Evolutionary conservation across 2,113 vertebrate species (phyloP), one percentile per base, ranked within the genome.

Genomic region (Columba livia): DNA sequence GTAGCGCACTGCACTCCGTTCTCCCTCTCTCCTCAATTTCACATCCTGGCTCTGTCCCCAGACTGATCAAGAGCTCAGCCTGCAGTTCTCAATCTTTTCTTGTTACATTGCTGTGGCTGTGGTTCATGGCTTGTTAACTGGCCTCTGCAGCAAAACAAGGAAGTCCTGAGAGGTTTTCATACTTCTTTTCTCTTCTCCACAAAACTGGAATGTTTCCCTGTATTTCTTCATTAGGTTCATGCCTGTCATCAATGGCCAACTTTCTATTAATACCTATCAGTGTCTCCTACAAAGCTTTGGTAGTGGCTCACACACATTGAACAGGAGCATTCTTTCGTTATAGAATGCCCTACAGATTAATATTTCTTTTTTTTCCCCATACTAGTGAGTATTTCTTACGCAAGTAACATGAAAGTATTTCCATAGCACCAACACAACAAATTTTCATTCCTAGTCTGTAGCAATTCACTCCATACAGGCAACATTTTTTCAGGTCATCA

Each of bases 11-110:
- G 67, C 60, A 44, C 32, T 79, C 21, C 58, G 2, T 79, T 88
- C 70, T 95, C 25, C 57, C 36, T 48, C 32, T 62, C 32, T 58
- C 69, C 67, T 91, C 20, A 74, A 10, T 92, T 96, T 96, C 64
- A 36, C 54, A 84, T 66, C 82, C 79, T 91, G 88, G 34, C 85
- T 92, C 69, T 48, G n/a, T 85, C 82, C 84, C 65, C 77, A 90
- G 44, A 67, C 73, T 79, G 80, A 89, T 75, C 62, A 95, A 89
- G 60, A 90, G 19, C 73, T 96, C 83, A 89, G 42, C 71, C 47
- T 77, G 42, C 79, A 81, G 26, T 9, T 56, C 40, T 83, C 70
- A 40, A 28, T 53, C 47, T 73, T 64, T 83, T 79, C 38, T 10
- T 53, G 54, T 71, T 64, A 36, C 20, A 5, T 36, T 79, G 70